A percentile compares a stretch with the other conserved stretches of the same genome.
phyloP scores from a whole-genome alignment of 2,888 invertebrate species.

The Scotopteryx bipunctaria region DNA sequence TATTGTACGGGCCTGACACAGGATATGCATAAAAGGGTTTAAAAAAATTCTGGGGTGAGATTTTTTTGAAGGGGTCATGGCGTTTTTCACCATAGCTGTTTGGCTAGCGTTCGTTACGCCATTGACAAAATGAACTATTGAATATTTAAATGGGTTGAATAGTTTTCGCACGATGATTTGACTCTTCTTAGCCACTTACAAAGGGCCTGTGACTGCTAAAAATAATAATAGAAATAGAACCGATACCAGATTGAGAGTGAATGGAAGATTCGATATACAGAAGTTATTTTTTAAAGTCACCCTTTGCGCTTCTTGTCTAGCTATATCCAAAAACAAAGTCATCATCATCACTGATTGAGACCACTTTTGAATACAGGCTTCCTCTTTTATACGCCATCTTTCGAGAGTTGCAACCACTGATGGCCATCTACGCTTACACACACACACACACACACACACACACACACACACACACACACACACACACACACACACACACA shows the following conservation, averaged over 20 bases:
- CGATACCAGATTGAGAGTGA: not conserved
- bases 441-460: no score
- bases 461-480: no score
- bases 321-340: no score
- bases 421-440: no score
- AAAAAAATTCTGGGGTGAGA: conserved; percentile 71
- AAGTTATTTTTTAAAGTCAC: not conserved
- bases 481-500: no score
- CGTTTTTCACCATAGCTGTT: conserved; percentile 48
- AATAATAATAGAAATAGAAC: not conserved
- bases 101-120: conserved; percentile 64
- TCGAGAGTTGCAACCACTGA: no score
- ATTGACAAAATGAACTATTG: conserved; percentile 61
- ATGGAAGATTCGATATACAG: not conserved
- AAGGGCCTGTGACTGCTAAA: not conserved
- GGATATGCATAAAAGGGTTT: conserved; percentile 81
- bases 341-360: no score
- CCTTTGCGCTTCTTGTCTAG: not conserved
- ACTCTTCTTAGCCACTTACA: conserved; percentile 23
- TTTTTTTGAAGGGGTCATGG: conserved; percentile 70
- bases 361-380: no score
- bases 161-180: conserved; percentile 69
- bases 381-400: no score
- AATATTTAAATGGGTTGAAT: conserved; percentile 61
- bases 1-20: conserved; percentile 71